These are phyloP conservation scores for Myripristis murdjan DNA, from an alignment of 2,797 vertebrate genomes.

Conservation along the genomic window DNA sequence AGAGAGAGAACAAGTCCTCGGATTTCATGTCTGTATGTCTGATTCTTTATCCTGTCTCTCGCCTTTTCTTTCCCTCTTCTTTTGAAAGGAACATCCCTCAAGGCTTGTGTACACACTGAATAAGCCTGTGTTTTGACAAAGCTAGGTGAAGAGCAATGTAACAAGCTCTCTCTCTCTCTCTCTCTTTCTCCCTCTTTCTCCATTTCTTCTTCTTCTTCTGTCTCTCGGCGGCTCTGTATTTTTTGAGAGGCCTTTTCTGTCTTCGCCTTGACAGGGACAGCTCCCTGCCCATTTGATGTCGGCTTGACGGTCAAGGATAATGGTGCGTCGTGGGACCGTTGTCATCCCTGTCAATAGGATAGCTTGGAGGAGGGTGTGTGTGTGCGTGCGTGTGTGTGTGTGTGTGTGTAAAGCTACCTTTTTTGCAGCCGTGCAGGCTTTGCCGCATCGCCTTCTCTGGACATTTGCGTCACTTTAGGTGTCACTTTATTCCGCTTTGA, in stretches of 20 bases:
- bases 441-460: slow-evolving; percentile 74
- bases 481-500: slow-evolving; percentile 91
- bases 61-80: slow-evolving; percentile 59
- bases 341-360: slow-evolving; percentile 98
- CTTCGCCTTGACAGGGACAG: slow-evolving; percentile 92
- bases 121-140: slow-evolving; percentile 93
- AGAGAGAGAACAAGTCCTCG: slow-evolving; percentile 81
- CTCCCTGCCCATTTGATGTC: slow-evolving; percentile 95
- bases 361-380: slow-evolving; percentile 69
- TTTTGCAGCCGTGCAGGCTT: slow-evolving; percentile 63
- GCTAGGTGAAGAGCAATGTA: slow-evolving; percentile 92
- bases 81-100: slow-evolving; percentile 85
- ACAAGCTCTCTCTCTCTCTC: slow-evolving; percentile 79
- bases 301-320: slow-evolving; percentile 98
- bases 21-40: slow-evolving; percentile 85
- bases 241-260: slow-evolving; percentile 77
- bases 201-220: too few relatives aligned
- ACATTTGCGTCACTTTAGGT: slow-evolving; percentile 84
- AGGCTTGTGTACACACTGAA: slow-evolving; percentile 89
- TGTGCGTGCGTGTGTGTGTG: not conserved
- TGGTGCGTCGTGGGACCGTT: slow-evolving; percentile 98
- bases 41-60: slow-evolving; percentile 78
- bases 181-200: slow-evolving; percentile 25
- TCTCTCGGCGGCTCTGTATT: slow-evolving; percentile 65
- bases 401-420: slow-evolving; percentile 69